Base-by-base conservation (phyloP, 2,113 vertebrate genomes). In the Dipodomys spectabilis region DNA sequence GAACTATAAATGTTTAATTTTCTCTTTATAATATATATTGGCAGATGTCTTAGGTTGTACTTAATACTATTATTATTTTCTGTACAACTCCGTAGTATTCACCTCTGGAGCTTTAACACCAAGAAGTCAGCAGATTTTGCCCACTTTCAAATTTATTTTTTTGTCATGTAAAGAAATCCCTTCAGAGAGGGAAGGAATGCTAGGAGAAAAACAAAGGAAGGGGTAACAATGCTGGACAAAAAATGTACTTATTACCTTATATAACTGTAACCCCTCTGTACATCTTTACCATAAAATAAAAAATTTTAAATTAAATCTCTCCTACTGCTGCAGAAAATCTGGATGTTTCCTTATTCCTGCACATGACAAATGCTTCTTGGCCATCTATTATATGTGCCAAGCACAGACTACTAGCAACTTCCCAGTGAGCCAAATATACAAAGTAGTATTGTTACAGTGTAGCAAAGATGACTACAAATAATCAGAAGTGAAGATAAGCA, bases 1-100 rank as follows among this genome's bases (percentile, higher is more conserved):
- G 44, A 86, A 30, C 28, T 86, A 81, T 64, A 88, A 91, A 80
- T 89, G 35, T 57, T 69, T 79, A 45, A 86, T 77, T 69, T 95
- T 67, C 22, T 92, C 80, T 12, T 72, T 49, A 75, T 39, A 81
- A 65, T 62, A 67, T 45, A 7, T 49, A 49, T 18, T 13, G 6
- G 19, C 15, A 18, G 27, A 12, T 90, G 8, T 91, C 45, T 75
- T 57, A 28, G 18, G 28, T 72, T 13, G 45, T 49, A 65, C 1
- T 28, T 74, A 74, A 92, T 39, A 77, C 12, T 45, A 27, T 79
- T 71, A 79, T 0, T 89, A 22, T 12, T 20, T 68, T 81, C 87
- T 91, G 35, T 88, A 86, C 30, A 89, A 45, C 32, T 45, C 69
- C n/a, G 30, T 6, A 35, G 53, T 25, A 16, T 65, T 84, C 20